Base-by-base conservation (phyloP, 2,797 vertebrate species). In the Poecile montanus region DNA sequence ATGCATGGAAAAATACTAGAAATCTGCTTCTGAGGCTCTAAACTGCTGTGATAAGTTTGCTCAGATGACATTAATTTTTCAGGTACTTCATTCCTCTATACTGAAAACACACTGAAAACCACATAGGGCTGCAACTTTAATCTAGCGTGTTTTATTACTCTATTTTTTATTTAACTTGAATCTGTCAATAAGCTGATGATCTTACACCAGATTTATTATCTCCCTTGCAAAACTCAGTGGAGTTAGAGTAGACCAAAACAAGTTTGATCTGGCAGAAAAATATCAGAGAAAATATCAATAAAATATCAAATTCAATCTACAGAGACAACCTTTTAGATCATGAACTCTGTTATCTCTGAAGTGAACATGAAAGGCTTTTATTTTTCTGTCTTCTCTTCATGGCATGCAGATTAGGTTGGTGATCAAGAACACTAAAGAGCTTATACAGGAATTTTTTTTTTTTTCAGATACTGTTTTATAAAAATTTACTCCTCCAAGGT, bases 151-250 rank as follows among this genome's bases (percentile, higher is more conserved):
- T 88, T 90, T 76, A 34, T 72, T 48, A 67, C 20, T 60, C 17
- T 73, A 75, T 85, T 78, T 81, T 75, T 89, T 93, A 86, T 82
- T 86, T 95, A 91, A 81, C 53, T 89, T 84, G 34, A 87, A 89
- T 82, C 70, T 80, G 63, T 76, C 36, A 82, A 65, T 72, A 88
- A 51, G 15, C 65, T 81, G 94, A 38, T 50, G 36, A 87, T 90
- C 16, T 93, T 58, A 88, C 18, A 65, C 17, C 16, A 57, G 36
- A 71, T 60, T 82, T 88, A 76, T n/a, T 73, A 63, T 38, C 60
- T 73, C 25, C 9, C n/a, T 47, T 1, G 4, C 18, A 63, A 65
- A 91, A 92, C 62, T 92, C 60, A 61, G 0, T 93, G 26, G 45
- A 60, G 11, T 70, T 82, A 67, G 62, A 76, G 38, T 54, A 79